Evolutionary conservation across 2,797 vertebrate species (phyloP).

Genomic region (Triplophysa yarkandensis): DNA sequence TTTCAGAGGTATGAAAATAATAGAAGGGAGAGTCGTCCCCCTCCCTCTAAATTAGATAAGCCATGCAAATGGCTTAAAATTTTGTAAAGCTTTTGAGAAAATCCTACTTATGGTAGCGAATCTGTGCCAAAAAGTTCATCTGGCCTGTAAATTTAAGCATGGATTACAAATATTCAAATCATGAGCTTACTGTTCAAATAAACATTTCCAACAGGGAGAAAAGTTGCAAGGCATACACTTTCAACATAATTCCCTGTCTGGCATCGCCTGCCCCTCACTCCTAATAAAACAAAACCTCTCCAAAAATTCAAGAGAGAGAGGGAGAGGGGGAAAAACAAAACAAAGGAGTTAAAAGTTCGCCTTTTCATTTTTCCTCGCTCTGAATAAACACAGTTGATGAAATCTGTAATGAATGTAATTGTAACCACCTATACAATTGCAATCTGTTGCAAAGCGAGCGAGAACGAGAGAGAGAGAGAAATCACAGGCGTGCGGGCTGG

Average conservation of each 20-base stretch:
- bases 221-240: constrained; percentile 87
- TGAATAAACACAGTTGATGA: constrained; percentile 80
- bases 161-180: constrained; percentile 90
- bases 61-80: constrained; percentile 87
- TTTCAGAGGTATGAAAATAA: constrained; percentile 73
- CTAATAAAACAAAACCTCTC: constrained; percentile 65
- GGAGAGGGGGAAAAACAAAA: constrained; percentile 61
- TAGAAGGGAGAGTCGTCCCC: constrained; percentile 71
- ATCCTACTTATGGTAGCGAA: constrained; percentile 86
- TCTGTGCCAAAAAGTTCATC: constrained; percentile 87
- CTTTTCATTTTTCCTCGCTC: constrained; percentile 69
- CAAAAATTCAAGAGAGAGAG: constrained; percentile 42
- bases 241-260: constrained; percentile 81
- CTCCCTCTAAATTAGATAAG: constrained; percentile 83
- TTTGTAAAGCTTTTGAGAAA: constrained; percentile 86
- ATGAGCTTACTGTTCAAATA: constrained; percentile 90
- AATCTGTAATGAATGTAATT: constrained; percentile 84
- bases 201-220: constrained; percentile 83
- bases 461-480: constrained; percentile 17
- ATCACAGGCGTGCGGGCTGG: constrained; percentile 22
- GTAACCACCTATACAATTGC: constrained; percentile 83
- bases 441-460: constrained; percentile 56
- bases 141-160: constrained; percentile 89
- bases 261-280: constrained; percentile 69
- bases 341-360: constrained; percentile 73